Evolutionary conservation across 1,140 invertebrate species (phyloP).

Genomic region (Bombus difficillimus): DNA sequence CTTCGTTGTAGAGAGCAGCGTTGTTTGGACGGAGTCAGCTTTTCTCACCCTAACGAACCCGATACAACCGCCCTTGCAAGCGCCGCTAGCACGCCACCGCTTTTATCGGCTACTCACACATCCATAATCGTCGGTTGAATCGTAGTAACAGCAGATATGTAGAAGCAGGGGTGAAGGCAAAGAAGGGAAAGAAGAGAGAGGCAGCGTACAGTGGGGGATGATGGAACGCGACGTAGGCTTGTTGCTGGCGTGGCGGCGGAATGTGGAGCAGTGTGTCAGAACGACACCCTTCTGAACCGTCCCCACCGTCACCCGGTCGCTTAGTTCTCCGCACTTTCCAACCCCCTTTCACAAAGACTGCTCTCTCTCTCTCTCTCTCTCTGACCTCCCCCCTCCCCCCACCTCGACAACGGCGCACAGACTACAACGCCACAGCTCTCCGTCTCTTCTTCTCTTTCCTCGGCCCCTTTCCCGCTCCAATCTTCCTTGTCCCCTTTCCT

Average conservation of each 20-base stretch:
- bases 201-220: background rate
- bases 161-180: background rate
- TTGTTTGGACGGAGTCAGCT: constrained; percentile 40
- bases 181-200: constrained; percentile 19
- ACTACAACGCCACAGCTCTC: constrained; percentile 25
- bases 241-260: constrained; percentile 68
- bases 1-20: constrained; percentile 1
- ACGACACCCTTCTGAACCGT: constrained; percentile 73
- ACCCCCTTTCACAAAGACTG: constrained; percentile 53
- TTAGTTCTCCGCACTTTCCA: constrained; percentile 57
- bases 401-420: constrained; percentile 27
- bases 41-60: constrained; percentile 58
- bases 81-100: constrained; percentile 16
- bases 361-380: background rate
- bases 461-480: constrained; percentile 30
- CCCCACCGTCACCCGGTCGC: constrained; percentile 55
- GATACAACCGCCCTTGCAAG: constrained; percentile 41
- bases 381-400: background rate
- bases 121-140: constrained; percentile 52
- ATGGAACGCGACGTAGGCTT: constrained; percentile 24
- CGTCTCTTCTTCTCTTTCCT: background rate
- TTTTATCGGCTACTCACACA: constrained; percentile 53
- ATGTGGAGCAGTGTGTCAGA: constrained; percentile 81
- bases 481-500: background rate
- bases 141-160: constrained; percentile 12